These are phyloP conservation scores for Drosophila truncata DNA, from an alignment of 1,140 invertebrate species.

Conservation along the genomic window DNA sequence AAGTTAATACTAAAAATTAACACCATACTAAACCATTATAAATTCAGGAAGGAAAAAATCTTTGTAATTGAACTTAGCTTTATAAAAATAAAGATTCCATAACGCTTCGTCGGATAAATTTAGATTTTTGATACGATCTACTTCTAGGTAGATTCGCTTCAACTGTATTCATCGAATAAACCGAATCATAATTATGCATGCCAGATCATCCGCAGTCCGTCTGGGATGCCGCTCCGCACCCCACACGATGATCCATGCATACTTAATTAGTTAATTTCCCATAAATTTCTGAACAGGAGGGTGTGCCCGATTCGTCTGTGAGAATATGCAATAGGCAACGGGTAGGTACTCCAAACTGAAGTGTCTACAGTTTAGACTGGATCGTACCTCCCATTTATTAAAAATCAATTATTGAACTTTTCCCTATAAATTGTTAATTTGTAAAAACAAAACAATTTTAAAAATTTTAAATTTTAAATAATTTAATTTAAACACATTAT, in stretches of 20 bases:
- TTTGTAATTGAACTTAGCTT: neutral
- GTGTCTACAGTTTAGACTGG: neutral
- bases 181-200: constrained; percentile 64
- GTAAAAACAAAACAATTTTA: too few relatives aligned
- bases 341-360: constrained; percentile 8
- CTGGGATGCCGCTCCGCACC: constrained; percentile 31
- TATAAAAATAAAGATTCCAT: neutral
- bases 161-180: constrained; percentile 4
- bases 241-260: constrained; percentile 55
- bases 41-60: neutral
- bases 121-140: neutral
- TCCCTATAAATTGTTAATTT: too few relatives aligned
- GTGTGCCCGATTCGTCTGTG: constrained; percentile 42
- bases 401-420: neutral
- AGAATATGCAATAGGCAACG: constrained; percentile 49
- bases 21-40: neutral
- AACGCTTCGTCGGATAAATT: neutral
- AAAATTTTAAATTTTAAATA: too few relatives aligned
- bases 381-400: neutral
- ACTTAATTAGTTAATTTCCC: constrained; percentile 70
- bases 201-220: constrained; percentile 28
- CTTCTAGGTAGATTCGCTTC: neutral
- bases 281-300: constrained; percentile 33
- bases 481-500: too few relatives aligned
- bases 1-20: neutral